These are phyloP conservation scores for Kuschelorhynchus macadamiae DNA, from an alignment of 2,888 invertebrate species.

Conservation along the genomic window DNA sequence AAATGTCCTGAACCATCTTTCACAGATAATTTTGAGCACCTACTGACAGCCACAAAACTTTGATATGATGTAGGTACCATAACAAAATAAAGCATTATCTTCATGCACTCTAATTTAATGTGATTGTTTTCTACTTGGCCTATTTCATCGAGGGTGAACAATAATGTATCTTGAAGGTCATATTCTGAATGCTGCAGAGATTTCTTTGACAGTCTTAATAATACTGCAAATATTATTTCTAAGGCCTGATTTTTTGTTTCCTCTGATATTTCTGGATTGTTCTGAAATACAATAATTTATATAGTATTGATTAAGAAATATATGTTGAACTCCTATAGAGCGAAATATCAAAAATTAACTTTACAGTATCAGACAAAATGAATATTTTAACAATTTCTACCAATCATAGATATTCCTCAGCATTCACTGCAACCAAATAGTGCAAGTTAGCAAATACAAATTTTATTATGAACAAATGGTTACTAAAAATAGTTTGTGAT, in stretches of 20 bases:
- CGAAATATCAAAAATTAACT: no score
- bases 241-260: slow-evolving; percentile 67
- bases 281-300: slow-evolving; percentile 33
- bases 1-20: slow-evolving; percentile 72
- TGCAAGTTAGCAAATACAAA: no score
- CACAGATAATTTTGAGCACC: slow-evolving; percentile 73
- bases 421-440: no score
- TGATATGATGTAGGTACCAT: slow-evolving; percentile 75
- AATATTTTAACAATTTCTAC: no score
- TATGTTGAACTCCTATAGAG: no score
- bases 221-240: slow-evolving; percentile 67
- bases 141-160: slow-evolving; percentile 72
- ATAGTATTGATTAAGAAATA: no score
- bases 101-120: slow-evolving; percentile 62
- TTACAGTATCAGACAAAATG: no score
- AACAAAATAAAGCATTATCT: slow-evolving; percentile 74
- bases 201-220: slow-evolving; percentile 69
- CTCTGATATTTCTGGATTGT: slow-evolving; percentile 54
- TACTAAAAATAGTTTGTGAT: no score
- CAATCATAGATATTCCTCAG: no score
- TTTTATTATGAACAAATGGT: no score
- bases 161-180: slow-evolving; percentile 71
- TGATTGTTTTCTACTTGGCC: slow-evolving; percentile 55
- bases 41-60: slow-evolving; percentile 73
- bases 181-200: slow-evolving; percentile 72